Evolutionary conservation across 2,113 vertebrate species (phyloP).

Genomic region (Ascaphus truei): DNA sequence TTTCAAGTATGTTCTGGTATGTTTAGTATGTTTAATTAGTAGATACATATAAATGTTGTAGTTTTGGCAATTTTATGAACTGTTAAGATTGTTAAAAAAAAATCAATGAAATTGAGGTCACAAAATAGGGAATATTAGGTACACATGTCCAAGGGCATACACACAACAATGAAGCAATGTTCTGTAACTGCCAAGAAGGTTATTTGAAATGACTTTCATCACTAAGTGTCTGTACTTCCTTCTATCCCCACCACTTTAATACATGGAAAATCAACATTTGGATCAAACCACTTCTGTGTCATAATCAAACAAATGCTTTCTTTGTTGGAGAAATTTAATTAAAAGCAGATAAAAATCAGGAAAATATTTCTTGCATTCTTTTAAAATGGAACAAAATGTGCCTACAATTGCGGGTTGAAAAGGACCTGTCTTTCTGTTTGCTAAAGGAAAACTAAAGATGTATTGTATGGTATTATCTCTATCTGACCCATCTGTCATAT

Average conservation of each 20-base stretch:
- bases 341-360: conserved; percentile 70
- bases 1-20: no score
- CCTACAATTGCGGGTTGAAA: conserved; percentile 53
- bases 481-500: conserved; percentile 67
- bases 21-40: no score
- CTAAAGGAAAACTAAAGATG: conserved; percentile 65
- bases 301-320: conserved; percentile 47
- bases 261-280: conserved; percentile 19
- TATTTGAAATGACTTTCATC: conserved; percentile 28
- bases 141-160: background rate
- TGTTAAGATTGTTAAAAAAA: no score
- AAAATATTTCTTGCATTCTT: conserved; percentile 62
- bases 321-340: conserved; percentile 75
- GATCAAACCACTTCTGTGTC: conserved; percentile 27
- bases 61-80: no score
- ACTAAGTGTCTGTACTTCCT: conserved; percentile 27
- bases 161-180: background rate
- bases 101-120: no score
- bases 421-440: conserved; percentile 47
- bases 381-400: conserved; percentile 64
- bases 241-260: conserved; percentile 26
- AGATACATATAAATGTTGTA: no score
- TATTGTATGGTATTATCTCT: conserved; percentile 74
- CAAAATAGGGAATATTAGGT: background rate
- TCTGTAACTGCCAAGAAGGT: background rate